Percentiles rank a stretch among this genome's conserved stretches.
These are phyloP conservation scores for Drosophila mayaguana DNA, from an alignment of 2,888 invertebrate species.

Conservation along the genomic window DNA sequence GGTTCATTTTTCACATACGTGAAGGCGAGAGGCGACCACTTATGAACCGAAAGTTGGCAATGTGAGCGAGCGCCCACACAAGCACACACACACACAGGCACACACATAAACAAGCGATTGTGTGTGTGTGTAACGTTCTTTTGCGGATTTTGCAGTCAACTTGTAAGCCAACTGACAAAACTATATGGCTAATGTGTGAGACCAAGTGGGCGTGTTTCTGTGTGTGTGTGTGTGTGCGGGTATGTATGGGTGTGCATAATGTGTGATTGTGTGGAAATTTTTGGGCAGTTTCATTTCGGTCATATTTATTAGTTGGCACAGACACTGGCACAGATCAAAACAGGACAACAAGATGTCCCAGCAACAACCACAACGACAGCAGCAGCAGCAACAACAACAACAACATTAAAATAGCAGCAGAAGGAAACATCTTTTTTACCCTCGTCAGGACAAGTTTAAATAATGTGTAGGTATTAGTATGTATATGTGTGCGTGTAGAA, in stretches of 20 bases:
- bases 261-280: slow-evolving; percentile 79
- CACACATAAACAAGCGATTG: slow-evolving; percentile 22
- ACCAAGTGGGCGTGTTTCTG: slow-evolving; percentile 43
- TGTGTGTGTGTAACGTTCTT: slow-evolving; percentile 74
- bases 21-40: slow-evolving; percentile 67
- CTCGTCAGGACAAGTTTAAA: slow-evolving; percentile 76
- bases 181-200: slow-evolving; percentile 76
- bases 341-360: slow-evolving; percentile 71
- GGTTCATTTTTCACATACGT: slow-evolving; percentile 75
- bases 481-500: slow-evolving; percentile 27
- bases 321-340: slow-evolving; percentile 71
- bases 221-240: slow-evolving; percentile 33
- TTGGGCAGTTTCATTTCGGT: slow-evolving; percentile 84
- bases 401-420: slow-evolving; percentile 24
- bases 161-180: slow-evolving; percentile 79
- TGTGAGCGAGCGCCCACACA: slow-evolving; percentile 45
- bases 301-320: slow-evolving; percentile 84
- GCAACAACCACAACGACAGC: slow-evolving; percentile 25
- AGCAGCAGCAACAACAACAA: slow-evolving; percentile 19
- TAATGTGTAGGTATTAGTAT: slow-evolving; percentile 60
- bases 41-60: slow-evolving; percentile 72
- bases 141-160: slow-evolving; percentile 81
- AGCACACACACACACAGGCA: slow-evolving; percentile 31
- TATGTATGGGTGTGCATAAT: slow-evolving; percentile 61
- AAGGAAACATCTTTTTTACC: slow-evolving; percentile 77